Evolutionary conservation across 2,888 invertebrate genomes (phyloP).

Genomic region (Tanypteryx hageni): DNA sequence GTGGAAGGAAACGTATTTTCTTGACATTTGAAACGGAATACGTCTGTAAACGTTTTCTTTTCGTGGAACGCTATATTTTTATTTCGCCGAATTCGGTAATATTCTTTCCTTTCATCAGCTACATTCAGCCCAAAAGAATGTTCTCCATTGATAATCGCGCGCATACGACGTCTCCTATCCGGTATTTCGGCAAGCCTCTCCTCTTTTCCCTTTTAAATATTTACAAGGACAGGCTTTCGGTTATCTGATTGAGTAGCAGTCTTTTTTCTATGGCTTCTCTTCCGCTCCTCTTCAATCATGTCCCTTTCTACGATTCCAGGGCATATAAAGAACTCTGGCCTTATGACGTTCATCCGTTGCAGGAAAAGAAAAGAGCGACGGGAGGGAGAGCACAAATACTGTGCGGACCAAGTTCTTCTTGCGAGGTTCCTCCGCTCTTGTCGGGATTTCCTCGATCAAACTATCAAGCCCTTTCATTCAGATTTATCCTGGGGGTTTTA

Average conservation of each 20-base stretch:
- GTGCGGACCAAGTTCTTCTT: neutral
- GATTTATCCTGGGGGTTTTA: neutral
- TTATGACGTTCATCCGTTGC: neutral
- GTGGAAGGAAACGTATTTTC: too few species aligned
- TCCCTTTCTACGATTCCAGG: neutral
- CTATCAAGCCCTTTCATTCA: neutral
- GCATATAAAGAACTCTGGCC: neutral
- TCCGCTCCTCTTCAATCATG: neutral
- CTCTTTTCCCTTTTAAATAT: neutral
- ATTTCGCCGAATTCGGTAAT: too few species aligned
- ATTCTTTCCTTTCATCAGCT: too few species aligned
- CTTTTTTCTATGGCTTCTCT: slow-evolving; percentile 2
- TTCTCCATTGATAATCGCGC: too few species aligned
- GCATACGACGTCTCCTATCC: too few species aligned
- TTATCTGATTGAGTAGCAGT: slow-evolving; percentile 16
- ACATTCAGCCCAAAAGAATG: too few species aligned
- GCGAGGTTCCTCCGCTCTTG: neutral
- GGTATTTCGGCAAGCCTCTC: too few species aligned
- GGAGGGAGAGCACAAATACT: neutral
- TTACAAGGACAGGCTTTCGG: neutral
- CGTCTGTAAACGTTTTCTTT: too few species aligned
- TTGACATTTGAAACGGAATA: too few species aligned
- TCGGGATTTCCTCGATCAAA: neutral
- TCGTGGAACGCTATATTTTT: too few species aligned
- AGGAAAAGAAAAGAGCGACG: neutral